These are phyloP conservation scores for Drosophila pseudotakahashii DNA, from an alignment of 2,888 invertebrate species.

Conservation along the genomic window DNA sequence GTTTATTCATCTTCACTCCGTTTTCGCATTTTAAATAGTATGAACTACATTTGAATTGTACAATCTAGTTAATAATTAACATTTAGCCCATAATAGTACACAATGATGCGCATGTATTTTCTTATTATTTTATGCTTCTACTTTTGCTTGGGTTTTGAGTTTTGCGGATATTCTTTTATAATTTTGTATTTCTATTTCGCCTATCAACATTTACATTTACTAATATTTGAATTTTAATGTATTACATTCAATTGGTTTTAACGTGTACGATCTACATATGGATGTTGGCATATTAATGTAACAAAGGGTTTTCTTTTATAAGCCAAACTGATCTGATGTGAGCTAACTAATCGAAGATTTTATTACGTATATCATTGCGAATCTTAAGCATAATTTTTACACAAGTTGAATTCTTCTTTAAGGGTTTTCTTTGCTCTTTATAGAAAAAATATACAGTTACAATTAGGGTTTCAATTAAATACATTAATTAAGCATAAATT, in stretches of 20 bases:
- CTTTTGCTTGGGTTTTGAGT: slow-evolving; percentile 23
- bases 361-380: slow-evolving; percentile 68
- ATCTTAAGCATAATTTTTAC: slow-evolving; percentile 46
- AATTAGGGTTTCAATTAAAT: slow-evolving; percentile 61
- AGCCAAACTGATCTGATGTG: slow-evolving; percentile 29
- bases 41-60: slow-evolving; percentile 77
- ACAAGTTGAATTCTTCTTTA: slow-evolving; percentile 30
- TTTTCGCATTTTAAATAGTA: slow-evolving; percentile 67
- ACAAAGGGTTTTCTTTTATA: slow-evolving; percentile 24
- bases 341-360: slow-evolving; percentile 48
- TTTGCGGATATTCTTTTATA: slow-evolving; percentile 20
- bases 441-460: slow-evolving; percentile 56
- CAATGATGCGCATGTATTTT: slow-evolving; percentile 60
- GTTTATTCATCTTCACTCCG: slow-evolving; percentile 52
- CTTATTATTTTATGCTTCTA: slow-evolving; percentile 35
- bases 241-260: slow-evolving; percentile 70
- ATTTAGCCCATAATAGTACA: slow-evolving; percentile 76
- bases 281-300: slow-evolving; percentile 16
- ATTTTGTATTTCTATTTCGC: slow-evolving; percentile 52
- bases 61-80: slow-evolving; percentile 77
- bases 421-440: slow-evolving; percentile 40
- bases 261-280: slow-evolving; percentile 36
- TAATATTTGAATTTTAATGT: slow-evolving; percentile 60
- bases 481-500: slow-evolving; percentile 67
- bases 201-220: slow-evolving; percentile 76